Evolutionary conservation across 2,113 vertebrate genomes (phyloP).

Genomic region (Plotosus lineatus): DNA sequence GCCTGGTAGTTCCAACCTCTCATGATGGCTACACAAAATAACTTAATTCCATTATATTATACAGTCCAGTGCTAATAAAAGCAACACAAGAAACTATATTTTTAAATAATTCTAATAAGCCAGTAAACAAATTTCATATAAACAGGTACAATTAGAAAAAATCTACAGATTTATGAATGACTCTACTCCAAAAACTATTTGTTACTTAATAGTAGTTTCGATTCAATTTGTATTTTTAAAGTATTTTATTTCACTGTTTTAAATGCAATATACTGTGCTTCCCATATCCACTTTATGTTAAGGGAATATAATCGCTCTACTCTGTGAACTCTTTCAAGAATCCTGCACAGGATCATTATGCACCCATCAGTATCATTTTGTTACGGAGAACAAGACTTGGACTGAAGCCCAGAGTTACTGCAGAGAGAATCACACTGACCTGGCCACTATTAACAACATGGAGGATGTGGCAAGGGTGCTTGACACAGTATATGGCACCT

Average conservation of each 20-base stretch:
- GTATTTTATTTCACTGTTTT: neutral
- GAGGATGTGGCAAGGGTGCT: neutral
- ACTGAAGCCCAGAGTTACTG: constrained; percentile 40
- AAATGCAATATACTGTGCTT: neutral
- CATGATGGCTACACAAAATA: neutral
- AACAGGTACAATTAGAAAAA: neutral
- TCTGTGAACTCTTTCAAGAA: neutral
- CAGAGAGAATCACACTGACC: constrained; percentile 34
- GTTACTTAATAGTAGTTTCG: no score
- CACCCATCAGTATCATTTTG: constrained; percentile 32
- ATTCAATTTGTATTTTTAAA: no score
- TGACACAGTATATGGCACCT: neutral
- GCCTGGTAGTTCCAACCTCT: no score
- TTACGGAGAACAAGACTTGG: constrained; percentile 12
- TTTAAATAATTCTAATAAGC: neutral
- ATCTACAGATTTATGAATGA: neutral
- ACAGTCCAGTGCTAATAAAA: neutral
- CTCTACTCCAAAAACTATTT: neutral
- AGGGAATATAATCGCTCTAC: neutral
- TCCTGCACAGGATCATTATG: constrained; percentile 26
- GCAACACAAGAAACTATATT: neutral
- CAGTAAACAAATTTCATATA: neutral
- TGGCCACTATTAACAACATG: constrained; percentile 44
- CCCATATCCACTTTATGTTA: neutral
- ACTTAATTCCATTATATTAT: neutral